Base-by-base conservation (phyloP, 2,888 invertebrate species). In the Branchipolynoe longqiensis region DNA sequence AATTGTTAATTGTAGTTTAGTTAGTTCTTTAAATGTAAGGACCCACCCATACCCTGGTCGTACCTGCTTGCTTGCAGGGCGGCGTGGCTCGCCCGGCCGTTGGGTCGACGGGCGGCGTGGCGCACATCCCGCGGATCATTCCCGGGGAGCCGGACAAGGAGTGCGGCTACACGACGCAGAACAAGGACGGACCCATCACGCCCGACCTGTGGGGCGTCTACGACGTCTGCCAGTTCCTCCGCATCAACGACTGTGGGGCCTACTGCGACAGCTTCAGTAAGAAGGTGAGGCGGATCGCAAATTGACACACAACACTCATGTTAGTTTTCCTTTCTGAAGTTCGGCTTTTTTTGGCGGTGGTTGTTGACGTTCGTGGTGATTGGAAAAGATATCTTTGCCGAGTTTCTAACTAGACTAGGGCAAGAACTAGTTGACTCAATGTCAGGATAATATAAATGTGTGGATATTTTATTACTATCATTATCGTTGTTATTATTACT, bases 201-300 rank as follows among this genome's bases (percentile, higher is more conserved):
- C 96, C 96, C 14, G 95, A 95, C 58, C 95, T 95, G 87, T 98
- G 98, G 98, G 96, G 96, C 88, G 95, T 96, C 0, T 95, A 95
- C 89, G 98, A 98, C 92, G 98, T 98, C 12, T 97, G 97, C 33
- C 96, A 97, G 93, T 98, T 98, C 94, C 95, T 98, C 83, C 95
- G 97, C 78, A 96, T 97, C 64, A 98, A 98, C 93, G 98, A 98
- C 93, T 96, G 95, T 92, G 95, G 95, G 62, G 94, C 95, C 0
- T 95, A 95, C 90, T 95, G 95, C 90, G 95, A 95, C 91, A 95
- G 95, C 88, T 96, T 96, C 92, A 94, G 94, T 87, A 94, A 94
- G 91, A 93, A 94, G 92, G 95, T 95, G 91, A 18, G 8, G 18
- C 8, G 48, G 48, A 48, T 48, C 48, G 18, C 18, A 48, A 8